Conservation (phyloP, 2,113 vertebrate genomes). For the Pelecanus crispus region DNA sequence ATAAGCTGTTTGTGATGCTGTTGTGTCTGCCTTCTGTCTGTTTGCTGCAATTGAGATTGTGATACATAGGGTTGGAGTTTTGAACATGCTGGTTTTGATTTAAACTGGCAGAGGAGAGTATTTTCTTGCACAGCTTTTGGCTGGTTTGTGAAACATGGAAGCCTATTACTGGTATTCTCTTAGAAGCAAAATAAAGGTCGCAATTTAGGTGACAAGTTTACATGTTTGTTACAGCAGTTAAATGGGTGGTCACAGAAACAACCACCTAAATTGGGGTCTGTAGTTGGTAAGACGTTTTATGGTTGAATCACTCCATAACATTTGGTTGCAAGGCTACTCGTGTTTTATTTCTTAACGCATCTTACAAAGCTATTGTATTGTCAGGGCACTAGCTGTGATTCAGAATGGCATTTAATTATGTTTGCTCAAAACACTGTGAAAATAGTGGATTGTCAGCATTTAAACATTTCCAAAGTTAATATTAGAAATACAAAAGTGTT, state of each 20-base stretch:
- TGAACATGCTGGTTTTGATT: neutral
- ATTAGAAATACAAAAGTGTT: neutral
- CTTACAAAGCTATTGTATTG: neutral
- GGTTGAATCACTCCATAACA: neutral
- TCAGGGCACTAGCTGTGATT: neutral
- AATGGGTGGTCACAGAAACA: neutral
- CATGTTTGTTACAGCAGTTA: neutral
- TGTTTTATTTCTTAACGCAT: neutral
- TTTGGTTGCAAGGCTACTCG: neutral
- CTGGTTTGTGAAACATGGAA: neutral
- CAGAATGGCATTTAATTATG: neutral
- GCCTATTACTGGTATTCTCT: neutral
- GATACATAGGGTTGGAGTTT: neutral
- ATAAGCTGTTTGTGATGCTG: neutral
- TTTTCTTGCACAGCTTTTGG: neutral
- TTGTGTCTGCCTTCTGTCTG: neutral
- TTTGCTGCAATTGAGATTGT: neutral
- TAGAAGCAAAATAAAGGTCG: neutral
- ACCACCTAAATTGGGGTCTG: neutral
- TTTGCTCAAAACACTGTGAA: neutral
- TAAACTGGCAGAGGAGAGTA: neutral
- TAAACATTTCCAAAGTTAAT: neutral
- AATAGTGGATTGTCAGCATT: neutral
- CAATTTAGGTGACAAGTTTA: neutral
- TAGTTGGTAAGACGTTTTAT: neutral